These are phyloP conservation scores for Adelphocoris suturalis DNA, from an alignment of 2,888 invertebrate genomes.

Conservation along the genomic window DNA sequence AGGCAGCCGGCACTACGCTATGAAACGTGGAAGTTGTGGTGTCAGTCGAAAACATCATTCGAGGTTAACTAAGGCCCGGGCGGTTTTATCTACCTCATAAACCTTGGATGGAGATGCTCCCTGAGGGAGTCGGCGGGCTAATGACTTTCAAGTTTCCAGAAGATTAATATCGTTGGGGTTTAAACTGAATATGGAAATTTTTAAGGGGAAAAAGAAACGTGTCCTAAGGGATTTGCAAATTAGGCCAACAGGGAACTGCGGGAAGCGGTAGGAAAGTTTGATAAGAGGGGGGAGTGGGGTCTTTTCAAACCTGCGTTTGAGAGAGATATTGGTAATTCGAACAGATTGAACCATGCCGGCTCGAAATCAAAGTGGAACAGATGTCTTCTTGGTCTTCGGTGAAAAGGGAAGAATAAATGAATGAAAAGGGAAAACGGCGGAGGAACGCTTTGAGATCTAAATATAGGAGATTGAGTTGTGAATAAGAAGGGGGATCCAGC, in stretches of 20 bases:
- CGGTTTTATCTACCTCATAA: constrained; percentile 48
- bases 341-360: neutral
- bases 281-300: neutral
- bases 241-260: neutral
- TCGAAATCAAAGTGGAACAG: neutral
- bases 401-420: neutral
- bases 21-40: constrained; percentile 13
- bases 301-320: neutral
- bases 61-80: neutral
- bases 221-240: constrained; percentile 49
- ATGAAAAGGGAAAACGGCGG: neutral
- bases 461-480: neutral
- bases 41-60: constrained; percentile 20
- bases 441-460: neutral
- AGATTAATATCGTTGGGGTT: constrained; percentile 32
- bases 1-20: neutral
- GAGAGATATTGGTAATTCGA: constrained; percentile 6
- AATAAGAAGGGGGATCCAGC: neutral
- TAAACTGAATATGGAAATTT: constrained; percentile 48
- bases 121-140: constrained; percentile 22
- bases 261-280: constrained; percentile 20
- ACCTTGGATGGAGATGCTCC: constrained; percentile 44
- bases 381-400: neutral
- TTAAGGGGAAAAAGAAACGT: constrained; percentile 17
- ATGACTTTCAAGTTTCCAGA: constrained; percentile 49